Percentiles rank a stretch among this genome's conserved stretches.
phyloP scores from a whole-genome alignment of 2,888 invertebrate genomes.

The Xanthia icteritia region DNA sequence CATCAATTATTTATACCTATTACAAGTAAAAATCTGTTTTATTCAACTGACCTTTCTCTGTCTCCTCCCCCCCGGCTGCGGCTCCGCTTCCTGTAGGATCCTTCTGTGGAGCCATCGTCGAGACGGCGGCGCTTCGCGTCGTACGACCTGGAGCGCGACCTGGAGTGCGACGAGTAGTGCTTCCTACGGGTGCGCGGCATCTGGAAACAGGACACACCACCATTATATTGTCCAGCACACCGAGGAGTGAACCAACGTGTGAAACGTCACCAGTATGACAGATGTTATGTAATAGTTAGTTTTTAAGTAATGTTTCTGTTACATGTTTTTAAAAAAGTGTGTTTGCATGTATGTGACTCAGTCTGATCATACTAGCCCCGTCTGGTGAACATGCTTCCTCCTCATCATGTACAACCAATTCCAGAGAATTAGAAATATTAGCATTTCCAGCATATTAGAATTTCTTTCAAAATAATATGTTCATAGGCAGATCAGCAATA shows the following conservation, averaged over 20 bases:
- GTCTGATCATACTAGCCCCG: conserved; percentile 49
- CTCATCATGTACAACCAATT: conserved; percentile 31
- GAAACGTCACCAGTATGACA: conserved; percentile 64
- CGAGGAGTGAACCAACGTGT: conserved; percentile 43
- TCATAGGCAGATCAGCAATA: conserved; percentile 50
- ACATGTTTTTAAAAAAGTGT: not conserved
- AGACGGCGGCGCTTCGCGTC: conserved; percentile 94
- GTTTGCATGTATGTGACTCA: conserved; percentile 21
- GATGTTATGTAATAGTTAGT: conserved; percentile 57
- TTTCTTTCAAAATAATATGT: conserved; percentile 11
- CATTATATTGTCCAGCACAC: conserved; percentile 31
- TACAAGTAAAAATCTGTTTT: not conserved
- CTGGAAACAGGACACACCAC: conserved; percentile 83
- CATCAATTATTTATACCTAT: not conserved
- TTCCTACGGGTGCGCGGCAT: conserved; percentile 96
- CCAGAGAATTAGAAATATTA: conserved; percentile 64
- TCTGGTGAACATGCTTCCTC: conserved; percentile 47
- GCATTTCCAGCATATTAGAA: conserved; percentile 60
- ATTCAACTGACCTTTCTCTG: conserved; percentile 91
- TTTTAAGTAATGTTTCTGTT: conserved; percentile 37
- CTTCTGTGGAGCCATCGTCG: conserved; percentile 89
- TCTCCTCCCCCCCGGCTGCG: conserved; percentile 86
- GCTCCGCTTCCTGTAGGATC: conserved; percentile 86
- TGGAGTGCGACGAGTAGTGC: conserved; percentile 92
- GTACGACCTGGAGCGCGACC: conserved; percentile 90